Evolutionary conservation across 2,888 invertebrate species (phyloP).

Genomic region (Gymnosoma rotundatum): DNA sequence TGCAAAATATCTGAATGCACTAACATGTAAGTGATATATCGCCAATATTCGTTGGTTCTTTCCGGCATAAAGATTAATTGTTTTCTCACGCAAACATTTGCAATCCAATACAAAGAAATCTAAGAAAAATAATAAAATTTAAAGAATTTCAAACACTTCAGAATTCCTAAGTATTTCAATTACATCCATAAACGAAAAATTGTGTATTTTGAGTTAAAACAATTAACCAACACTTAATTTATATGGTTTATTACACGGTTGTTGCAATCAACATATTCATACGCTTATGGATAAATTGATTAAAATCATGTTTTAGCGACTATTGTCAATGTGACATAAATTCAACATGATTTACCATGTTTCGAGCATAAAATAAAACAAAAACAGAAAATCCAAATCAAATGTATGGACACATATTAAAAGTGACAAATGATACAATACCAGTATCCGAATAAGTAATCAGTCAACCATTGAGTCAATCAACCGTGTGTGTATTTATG

Average conservation of each 20-base stretch:
- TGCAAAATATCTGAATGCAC: slow-evolving; percentile 90
- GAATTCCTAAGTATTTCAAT: not conserved
- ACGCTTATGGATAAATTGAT: slow-evolving; percentile 13
- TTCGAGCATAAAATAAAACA: slow-evolving; percentile 13
- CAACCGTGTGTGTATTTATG: too few species aligned
- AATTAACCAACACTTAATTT: slow-evolving; percentile 45
- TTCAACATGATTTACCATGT: slow-evolving; percentile 47
- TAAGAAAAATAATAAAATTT: slow-evolving; percentile 42
- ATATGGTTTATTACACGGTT: slow-evolving; percentile 37
- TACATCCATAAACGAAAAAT: not conserved
- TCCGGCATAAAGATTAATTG: slow-evolving; percentile 75
- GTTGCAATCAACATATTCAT: slow-evolving; percentile 14
- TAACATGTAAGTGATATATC: slow-evolving; percentile 90
- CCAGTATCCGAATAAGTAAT: slow-evolving; percentile 9
- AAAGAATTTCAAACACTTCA: slow-evolving; percentile 14
- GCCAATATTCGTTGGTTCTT: slow-evolving; percentile 84
- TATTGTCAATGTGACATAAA: slow-evolving; percentile 56
- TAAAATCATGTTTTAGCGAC: slow-evolving; percentile 39
- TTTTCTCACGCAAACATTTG: slow-evolving; percentile 74
- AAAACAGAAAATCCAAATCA: not conserved
- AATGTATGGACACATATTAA: slow-evolving; percentile 23
- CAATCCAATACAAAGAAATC: slow-evolving; percentile 75
- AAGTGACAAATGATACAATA: slow-evolving; percentile 50
- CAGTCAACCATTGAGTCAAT: slow-evolving; percentile 2
- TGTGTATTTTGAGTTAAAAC: slow-evolving; percentile 8